These are phyloP conservation scores for Syrphus vitripennis DNA, from an alignment of 2,888 invertebrate genomes.

Conservation along the genomic window DNA sequence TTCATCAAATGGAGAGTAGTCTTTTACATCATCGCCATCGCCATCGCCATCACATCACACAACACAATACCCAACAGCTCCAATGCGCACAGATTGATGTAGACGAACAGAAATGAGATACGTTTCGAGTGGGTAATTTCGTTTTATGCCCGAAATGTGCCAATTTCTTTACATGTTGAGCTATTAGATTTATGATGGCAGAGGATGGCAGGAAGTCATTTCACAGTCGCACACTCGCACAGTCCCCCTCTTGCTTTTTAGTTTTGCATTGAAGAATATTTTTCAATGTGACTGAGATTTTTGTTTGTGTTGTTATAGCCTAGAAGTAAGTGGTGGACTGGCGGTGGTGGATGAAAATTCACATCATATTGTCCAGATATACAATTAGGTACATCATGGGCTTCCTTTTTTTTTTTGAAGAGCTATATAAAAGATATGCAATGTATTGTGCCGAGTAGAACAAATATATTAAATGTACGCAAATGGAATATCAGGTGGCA, in stretches of 20 bases:
- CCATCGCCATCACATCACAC: no score
- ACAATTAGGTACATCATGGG: constrained; percentile 7
- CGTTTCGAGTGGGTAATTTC: constrained; percentile 65
- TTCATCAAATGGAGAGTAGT: constrained; percentile 55
- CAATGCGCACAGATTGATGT: constrained; percentile 53
- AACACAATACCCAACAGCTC: background rate
- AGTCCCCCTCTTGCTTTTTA: constrained; percentile 43
- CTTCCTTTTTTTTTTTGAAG: constrained; percentile 1
- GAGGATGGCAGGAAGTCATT: constrained; percentile 71
- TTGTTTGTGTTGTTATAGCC: background rate
- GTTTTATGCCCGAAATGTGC: constrained; percentile 69
- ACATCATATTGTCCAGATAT: constrained; percentile 22
- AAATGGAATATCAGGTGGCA: constrained; percentile 2
- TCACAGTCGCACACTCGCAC: no score
- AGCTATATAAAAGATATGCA: constrained; percentile 1
- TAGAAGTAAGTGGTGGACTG: no score
- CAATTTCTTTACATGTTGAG: constrained; percentile 67
- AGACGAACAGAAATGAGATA: constrained; percentile 60
- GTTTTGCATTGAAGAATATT: constrained; percentile 45
- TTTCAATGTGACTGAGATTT: constrained; percentile 50
- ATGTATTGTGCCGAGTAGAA: background rate
- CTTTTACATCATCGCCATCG: constrained; percentile 43
- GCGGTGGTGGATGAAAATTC: background rate
- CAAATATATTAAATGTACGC: background rate
- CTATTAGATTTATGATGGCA: constrained; percentile 70